These are phyloP conservation scores for Orthonevra nobilis DNA, from an alignment of 2,888 invertebrate genomes.

Conservation along the genomic window DNA sequence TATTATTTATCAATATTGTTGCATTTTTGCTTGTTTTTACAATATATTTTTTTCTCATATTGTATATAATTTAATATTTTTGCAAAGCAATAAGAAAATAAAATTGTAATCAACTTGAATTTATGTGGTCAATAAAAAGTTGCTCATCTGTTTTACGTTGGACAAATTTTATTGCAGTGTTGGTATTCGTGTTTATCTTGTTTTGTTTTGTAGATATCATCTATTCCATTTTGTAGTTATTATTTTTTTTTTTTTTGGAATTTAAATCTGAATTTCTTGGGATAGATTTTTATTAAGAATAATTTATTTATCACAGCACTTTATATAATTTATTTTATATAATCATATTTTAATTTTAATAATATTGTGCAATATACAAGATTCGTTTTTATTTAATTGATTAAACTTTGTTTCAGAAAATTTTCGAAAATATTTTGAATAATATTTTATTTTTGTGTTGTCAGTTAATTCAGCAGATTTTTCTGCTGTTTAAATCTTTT, in stretches of 20 bases:
- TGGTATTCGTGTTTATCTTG: neutral
- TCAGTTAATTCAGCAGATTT: conserved; percentile 7
- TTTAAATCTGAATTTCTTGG: too few species aligned
- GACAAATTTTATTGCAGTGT: conserved; percentile 57
- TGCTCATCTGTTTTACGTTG: conserved; percentile 26
- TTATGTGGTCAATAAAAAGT: conserved; percentile 57
- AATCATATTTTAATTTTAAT: conserved; percentile 69
- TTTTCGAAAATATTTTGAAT: conserved; percentile 1
- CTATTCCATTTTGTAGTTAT: neutral
- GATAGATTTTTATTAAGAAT: conserved; percentile 43
- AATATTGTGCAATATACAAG: conserved; percentile 74
- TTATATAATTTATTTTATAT: conserved; percentile 71
- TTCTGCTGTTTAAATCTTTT: too few species aligned
- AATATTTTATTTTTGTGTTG: conserved; percentile 1
- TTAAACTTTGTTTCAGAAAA: conserved; percentile 39
- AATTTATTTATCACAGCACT: conserved; percentile 76
- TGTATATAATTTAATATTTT: conserved; percentile 44
- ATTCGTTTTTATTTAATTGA: conserved; percentile 1
- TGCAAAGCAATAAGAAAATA: conserved; percentile 68
- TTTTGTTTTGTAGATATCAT: conserved; percentile 8
- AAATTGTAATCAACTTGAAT: conserved; percentile 52
- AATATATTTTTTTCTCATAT: neutral
- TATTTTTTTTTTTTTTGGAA: neutral
- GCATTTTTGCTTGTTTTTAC: conserved; percentile 7
- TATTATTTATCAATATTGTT: conserved; percentile 23